Evolutionary conservation across 2,797 vertebrate species (phyloP), one percentile per base, ranked within the genome.

Genomic region (Cirrhinus mrigala): DNA sequence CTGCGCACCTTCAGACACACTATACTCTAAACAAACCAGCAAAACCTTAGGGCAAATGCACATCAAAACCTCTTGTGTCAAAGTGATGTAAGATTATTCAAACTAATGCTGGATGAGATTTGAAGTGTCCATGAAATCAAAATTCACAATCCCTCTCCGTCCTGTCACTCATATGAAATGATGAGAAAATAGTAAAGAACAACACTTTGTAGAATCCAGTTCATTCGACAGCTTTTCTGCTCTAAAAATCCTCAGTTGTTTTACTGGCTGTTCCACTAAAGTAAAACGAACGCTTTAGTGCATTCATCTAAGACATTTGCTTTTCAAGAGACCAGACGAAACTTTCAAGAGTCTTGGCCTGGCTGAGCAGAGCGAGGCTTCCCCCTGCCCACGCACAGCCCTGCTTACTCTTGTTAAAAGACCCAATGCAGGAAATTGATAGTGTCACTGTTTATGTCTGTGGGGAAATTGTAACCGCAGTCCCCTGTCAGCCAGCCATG

Each of bases 381-480:
- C 86, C 88, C 85, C 86, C 79, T 82, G 86, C 86, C 85, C 86
- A 89, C 73, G 69, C 86, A 85, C 66, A 75, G 83, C 75, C 79
- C 86, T 81, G 84, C 80, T 86, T 79, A 71, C 84, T 87, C 89
- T 88, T 89, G 89, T 77, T 87, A 79, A 86, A 86, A 91, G 80
- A 89, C 77, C 40, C 85, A 68, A 86, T 89, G 90, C 91, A 94
- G 94, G 94, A 95, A 94, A 94, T 92, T 90, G 15, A 90, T 92
- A 91, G 93, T 94, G 94, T 94, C 93, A 93, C 87, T 94, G 94
- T 94, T 94, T 94, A 92, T 89, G 92, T 94, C 93, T 94, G 90
- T 86, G 92, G 91, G 90, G 92, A 93, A 93, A 92, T 89, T 90
- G 88, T 91, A 92, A 92, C 92, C 89, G 79, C 50, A 24, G 87